These are phyloP conservation scores for Diorhabda carinulata DNA, from an alignment of 1,140 invertebrate genomes.

Conservation along the genomic window DNA sequence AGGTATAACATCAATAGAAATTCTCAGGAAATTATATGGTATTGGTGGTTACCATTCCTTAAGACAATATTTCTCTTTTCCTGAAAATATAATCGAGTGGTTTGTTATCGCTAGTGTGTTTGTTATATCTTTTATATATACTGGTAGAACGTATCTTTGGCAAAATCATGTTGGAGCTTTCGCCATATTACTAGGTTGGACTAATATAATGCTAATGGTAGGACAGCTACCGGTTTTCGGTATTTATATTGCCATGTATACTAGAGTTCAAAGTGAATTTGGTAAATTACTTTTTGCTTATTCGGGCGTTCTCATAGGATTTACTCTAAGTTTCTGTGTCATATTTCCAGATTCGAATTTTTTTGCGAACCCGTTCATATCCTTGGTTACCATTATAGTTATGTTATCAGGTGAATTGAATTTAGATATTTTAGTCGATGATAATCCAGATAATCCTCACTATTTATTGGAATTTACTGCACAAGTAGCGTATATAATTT, in stretches of 20 bases:
- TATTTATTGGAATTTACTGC: slow-evolving; percentile 14
- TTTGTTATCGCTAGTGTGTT: slow-evolving; percentile 76
- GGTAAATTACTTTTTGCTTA: slow-evolving; percentile 77
- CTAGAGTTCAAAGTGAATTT: slow-evolving; percentile 77
- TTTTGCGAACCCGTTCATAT: slow-evolving; percentile 72
- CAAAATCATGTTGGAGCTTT: slow-evolving; percentile 78
- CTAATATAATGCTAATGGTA: slow-evolving; percentile 80
- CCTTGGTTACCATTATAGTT: slow-evolving; percentile 74
- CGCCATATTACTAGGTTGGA: slow-evolving; percentile 77
- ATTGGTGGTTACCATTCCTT: slow-evolving; percentile 70
- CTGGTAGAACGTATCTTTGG: slow-evolving; percentile 70
- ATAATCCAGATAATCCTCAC: slow-evolving; percentile 18
- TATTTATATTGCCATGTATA: slow-evolving; percentile 82
- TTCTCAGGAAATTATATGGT: slow-evolving; percentile 69
- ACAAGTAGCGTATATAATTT: slow-evolving; percentile 20
- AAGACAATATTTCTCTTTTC: slow-evolving; percentile 71
- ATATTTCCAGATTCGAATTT: slow-evolving; percentile 74
- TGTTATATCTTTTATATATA: slow-evolving; percentile 72
- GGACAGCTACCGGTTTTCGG: slow-evolving; percentile 80
- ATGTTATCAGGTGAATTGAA: slow-evolving; percentile 87
- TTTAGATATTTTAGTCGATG: slow-evolving; percentile 50
- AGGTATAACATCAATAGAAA: slow-evolving; percentile 67
- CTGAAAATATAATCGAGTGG: slow-evolving; percentile 80
- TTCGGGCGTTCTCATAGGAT: slow-evolving; percentile 75
- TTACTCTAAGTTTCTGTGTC: slow-evolving; percentile 80